phyloP scores from a whole-genome alignment of 2,113 vertebrate species.

The Lepus europaeus region DNA sequence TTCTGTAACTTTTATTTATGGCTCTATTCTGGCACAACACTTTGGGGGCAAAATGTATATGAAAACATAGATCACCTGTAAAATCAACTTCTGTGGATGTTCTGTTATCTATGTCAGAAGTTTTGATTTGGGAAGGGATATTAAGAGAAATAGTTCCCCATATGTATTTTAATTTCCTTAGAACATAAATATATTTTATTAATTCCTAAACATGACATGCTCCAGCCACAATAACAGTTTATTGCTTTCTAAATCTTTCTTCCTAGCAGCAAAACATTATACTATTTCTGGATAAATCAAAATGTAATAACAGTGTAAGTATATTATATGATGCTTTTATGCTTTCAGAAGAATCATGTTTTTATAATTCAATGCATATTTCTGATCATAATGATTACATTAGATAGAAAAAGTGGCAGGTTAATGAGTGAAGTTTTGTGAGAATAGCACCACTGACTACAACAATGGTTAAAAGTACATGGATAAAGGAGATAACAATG shows the following conservation, averaged over 20 bases:
- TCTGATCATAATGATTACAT: constrained; percentile 49
- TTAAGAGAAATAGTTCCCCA: constrained; percentile 68
- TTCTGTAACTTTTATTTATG: constrained; percentile 58
- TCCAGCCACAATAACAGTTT: constrained; percentile 56
- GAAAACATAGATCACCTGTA: constrained; percentile 47
- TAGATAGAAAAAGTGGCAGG: constrained; percentile 40
- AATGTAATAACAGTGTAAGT: constrained; percentile 50
- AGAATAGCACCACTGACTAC: background rate
- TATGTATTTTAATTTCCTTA: constrained; percentile 72
- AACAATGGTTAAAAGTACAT: constrained; percentile 31
- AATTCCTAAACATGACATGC: constrained; percentile 71
- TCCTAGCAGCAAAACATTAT: constrained; percentile 57
- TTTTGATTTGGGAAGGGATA: constrained; percentile 59
- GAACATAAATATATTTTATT: constrained; percentile 76
- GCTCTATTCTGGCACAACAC: constrained; percentile 1
- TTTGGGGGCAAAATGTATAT: constrained; percentile 43
- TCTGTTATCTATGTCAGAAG: constrained; percentile 33
- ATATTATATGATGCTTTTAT: constrained; percentile 35
- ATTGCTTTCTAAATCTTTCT: constrained; percentile 76
- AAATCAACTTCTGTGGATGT: constrained; percentile 55
- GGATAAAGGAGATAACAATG: background rate
- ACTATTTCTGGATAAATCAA: constrained; percentile 61
- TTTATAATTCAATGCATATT: constrained; percentile 61
- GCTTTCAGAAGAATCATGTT: constrained; percentile 64
- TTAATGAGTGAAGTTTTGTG: constrained; percentile 18